These are phyloP conservation scores for Anorthoa munda DNA, from an alignment of 2,888 invertebrate species.

Conservation along the genomic window DNA sequence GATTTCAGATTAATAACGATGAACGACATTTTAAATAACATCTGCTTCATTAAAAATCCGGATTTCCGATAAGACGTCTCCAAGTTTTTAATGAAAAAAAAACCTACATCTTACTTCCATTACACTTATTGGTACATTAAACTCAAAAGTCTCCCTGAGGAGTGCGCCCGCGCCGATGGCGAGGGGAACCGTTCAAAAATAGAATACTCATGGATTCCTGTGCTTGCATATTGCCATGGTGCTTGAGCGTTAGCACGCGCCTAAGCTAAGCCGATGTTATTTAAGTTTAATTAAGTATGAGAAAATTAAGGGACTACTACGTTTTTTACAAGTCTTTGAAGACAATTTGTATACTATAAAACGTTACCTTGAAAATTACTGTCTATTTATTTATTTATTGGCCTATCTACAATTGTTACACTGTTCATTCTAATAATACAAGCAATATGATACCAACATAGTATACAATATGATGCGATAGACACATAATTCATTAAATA, in stretches of 20 bases:
- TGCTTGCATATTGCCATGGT: slow-evolving; percentile 71
- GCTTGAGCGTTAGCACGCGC: slow-evolving; percentile 75
- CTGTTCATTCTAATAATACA: too few relatives aligned
- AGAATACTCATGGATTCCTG: slow-evolving; percentile 83
- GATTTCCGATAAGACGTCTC: slow-evolving; percentile 10
- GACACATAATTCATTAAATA: too few relatives aligned
- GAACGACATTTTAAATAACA: not conserved
- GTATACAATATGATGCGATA: too few relatives aligned
- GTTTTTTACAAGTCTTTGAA: not conserved
- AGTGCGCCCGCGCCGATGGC: slow-evolving; percentile 78
- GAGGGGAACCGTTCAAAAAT: slow-evolving; percentile 85
- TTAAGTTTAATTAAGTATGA: slow-evolving; percentile 37
- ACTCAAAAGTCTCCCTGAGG: slow-evolving; percentile 76
- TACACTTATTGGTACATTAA: slow-evolving; percentile 80
- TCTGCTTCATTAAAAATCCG: slow-evolving; percentile 5
- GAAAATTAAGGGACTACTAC: not conserved
- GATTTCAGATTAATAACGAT: not conserved
- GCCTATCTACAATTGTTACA: too few relatives aligned
- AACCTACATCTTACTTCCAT: slow-evolving; percentile 57
- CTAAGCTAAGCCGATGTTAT: slow-evolving; percentile 50
- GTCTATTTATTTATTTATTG: too few relatives aligned
- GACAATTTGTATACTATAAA: too few relatives aligned
- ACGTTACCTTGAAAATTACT: not conserved
- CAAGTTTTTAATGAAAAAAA: slow-evolving; percentile 30
- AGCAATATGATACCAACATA: too few relatives aligned